phyloP scores from a whole-genome alignment of 2,797 vertebrate genomes.

The Myripristis jacobus region DNA sequence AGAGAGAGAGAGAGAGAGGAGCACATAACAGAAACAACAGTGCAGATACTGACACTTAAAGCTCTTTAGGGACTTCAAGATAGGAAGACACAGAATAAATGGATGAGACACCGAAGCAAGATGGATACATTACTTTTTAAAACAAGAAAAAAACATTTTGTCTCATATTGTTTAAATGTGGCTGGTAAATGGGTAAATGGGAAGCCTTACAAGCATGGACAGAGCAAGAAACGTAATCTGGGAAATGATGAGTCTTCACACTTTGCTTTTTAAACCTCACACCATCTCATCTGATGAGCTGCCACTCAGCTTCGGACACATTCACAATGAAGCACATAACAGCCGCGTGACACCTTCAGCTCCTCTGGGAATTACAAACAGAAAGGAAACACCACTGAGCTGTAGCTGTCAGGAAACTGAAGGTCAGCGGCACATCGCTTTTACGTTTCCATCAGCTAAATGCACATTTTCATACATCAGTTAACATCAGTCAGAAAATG shows the following conservation, averaged over 20 bases:
- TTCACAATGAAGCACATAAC: neutral
- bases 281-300: no score
- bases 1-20: no score
- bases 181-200: constrained; percentile 1
- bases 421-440: constrained; percentile 44
- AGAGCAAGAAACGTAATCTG: constrained; percentile 28
- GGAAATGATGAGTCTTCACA: constrained; percentile 13
- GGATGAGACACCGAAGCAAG: constrained; percentile 11
- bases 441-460: constrained; percentile 37
- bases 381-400: constrained; percentile 34
- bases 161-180: neutral
- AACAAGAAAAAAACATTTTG: neutral
- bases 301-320: no score
- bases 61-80: neutral
- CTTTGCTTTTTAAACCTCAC: constrained; percentile 19
- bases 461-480: constrained; percentile 16
- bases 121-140: no score
- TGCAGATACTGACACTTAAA: no score
- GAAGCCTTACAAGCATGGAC: constrained; percentile 4
- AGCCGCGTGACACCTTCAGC: neutral
- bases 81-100: constrained; percentile 11
- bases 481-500: constrained; percentile 15
- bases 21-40: no score
- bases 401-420: constrained; percentile 35
- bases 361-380: neutral